Percentiles rank a stretch among this genome's conserved stretches.
Conservation (phyloP, 2,113 vertebrate genomes). For the Bettongia penicillata region DNA sequence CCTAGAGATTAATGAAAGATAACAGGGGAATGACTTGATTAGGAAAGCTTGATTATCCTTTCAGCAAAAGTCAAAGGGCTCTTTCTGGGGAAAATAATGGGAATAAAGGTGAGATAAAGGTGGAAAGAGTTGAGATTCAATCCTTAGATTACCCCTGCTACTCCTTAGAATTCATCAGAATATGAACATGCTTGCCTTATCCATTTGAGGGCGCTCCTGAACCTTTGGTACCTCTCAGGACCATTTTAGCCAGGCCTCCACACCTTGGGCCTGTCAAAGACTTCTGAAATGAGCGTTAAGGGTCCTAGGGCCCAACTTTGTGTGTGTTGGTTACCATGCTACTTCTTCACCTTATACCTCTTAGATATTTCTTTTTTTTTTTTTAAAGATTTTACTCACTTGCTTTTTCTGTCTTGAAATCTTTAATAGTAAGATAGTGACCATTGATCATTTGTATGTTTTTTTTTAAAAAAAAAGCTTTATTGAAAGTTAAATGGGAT, state of each 20-base stretch:
- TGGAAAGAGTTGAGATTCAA: not conserved
- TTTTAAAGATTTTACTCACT: not conserved
- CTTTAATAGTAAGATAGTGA: slow-evolving; percentile 1
- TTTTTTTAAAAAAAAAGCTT: slow-evolving; percentile 45
- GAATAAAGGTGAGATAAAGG: not conserved
- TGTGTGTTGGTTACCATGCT: no score
- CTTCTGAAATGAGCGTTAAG: not conserved
- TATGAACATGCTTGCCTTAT: not conserved
- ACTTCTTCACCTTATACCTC: not conserved
- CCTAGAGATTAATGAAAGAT: not conserved
- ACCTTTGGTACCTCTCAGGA: not conserved
- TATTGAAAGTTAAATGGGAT: slow-evolving; percentile 35
- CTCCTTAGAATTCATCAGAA: slow-evolving; percentile 1
- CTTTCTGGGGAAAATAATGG: not conserved
- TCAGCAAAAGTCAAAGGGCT: not conserved
- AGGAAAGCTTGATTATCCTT: not conserved
- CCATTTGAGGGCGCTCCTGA: not conserved
- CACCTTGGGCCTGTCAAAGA: not conserved
- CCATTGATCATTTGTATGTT: not conserved
- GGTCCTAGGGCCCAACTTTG: not conserved
- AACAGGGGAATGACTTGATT: not conserved
- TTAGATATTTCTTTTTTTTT: not conserved
- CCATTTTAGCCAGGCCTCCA: not conserved
- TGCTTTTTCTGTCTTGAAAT: not conserved
- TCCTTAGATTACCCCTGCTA: not conserved